A percentile compares a stretch with the other conserved stretches of the same genome.
Evolutionary conservation across 2,113 vertebrate species (phyloP).

Genomic region (Cochlearius cochlearius): DNA sequence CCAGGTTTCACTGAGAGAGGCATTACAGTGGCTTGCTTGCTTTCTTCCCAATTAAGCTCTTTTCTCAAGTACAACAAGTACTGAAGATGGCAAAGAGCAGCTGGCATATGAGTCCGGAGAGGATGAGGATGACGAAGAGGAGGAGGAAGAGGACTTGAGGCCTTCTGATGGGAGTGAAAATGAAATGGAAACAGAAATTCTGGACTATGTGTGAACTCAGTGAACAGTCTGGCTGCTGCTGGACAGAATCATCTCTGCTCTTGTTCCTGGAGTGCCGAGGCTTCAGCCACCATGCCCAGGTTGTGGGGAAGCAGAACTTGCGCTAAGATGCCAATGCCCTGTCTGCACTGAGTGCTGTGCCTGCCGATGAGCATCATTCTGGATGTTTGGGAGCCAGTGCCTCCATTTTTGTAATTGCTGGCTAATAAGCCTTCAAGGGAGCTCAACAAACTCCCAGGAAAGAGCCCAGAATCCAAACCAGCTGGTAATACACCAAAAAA

Average conservation of each 20-base stretch:
- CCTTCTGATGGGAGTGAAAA: slow-evolving; percentile 94
- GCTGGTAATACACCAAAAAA: neutral
- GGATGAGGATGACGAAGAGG: slow-evolving; percentile 82
- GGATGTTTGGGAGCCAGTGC: neutral
- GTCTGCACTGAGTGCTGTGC: neutral
- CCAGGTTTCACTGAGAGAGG: neutral
- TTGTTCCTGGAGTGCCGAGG: neutral
- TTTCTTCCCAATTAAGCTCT: slow-evolving; percentile 64
- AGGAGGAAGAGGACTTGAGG: slow-evolving; percentile 88
- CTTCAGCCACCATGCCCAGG: neutral
- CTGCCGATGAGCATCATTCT: neutral
- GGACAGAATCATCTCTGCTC: neutral
- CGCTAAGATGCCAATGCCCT: rapidly evolving
- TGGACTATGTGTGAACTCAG: slow-evolving; percentile 86
- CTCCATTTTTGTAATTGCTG: neutral
- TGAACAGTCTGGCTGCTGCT: neutral
- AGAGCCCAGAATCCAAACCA: neutral
- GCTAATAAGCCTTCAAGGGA: neutral
- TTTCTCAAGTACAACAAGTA: slow-evolving; percentile 70
- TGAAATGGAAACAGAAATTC: slow-evolving; percentile 97
- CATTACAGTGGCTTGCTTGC: neutral
- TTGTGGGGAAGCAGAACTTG: neutral
- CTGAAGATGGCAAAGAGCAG: slow-evolving; percentile 62
- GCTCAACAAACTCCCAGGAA: neutral
- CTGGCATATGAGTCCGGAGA: slow-evolving; percentile 70